Evolutionary conservation across 2,113 vertebrate genomes (phyloP), one percentile per base, ranked within the genome.

Genomic region (Cavia porcellus): DNA sequence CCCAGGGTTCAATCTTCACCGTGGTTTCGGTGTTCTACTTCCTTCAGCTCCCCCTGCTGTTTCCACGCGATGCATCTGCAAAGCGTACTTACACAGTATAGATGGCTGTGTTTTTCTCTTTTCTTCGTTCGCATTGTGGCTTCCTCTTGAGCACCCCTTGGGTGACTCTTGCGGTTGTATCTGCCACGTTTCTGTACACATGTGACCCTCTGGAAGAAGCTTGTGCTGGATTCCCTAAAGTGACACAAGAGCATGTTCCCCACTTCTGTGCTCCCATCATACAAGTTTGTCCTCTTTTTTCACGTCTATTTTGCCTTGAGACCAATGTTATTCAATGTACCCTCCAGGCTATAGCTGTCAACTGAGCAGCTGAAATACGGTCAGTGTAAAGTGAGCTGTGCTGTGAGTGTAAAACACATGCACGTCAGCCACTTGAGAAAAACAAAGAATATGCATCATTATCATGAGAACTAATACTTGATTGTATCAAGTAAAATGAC

Each of bases 121-220:
- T 5, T 10, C 28, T 93, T 89, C 38, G 4, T 3, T 47, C 17
- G 12, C 9, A 4, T 1, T 32, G 28, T 3, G 0, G 3, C 5
- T 4, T 92, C 13, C 0, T 32, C 20, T 17, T 32, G 10, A 61
- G 7, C 24, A 47, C 17, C 6, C 4, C 11, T 38, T 0, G 17
- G 42, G 1, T 1, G 38, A 15, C 20, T 61, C 42, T 77, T 88
- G 24, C 42, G 77, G 30, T 57, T 32, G 3, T 52, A 32, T 2
- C 19, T 28, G 0, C n/a, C 25, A 9, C 25, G 3, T 77, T 28
- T 38, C 19, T 22, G 38, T 32, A 89, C 35, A 84, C 0, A 55
- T 70, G 7, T 59, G 11, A 38, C 66, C 17, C 64, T 77, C 32
- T 22, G 47, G 52, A 52, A 11, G 35, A 61, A 74, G 47, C 2